Evolutionary conservation across 1,140 invertebrate species (phyloP).

Genomic region (Octopus bimaculoides): DNA sequence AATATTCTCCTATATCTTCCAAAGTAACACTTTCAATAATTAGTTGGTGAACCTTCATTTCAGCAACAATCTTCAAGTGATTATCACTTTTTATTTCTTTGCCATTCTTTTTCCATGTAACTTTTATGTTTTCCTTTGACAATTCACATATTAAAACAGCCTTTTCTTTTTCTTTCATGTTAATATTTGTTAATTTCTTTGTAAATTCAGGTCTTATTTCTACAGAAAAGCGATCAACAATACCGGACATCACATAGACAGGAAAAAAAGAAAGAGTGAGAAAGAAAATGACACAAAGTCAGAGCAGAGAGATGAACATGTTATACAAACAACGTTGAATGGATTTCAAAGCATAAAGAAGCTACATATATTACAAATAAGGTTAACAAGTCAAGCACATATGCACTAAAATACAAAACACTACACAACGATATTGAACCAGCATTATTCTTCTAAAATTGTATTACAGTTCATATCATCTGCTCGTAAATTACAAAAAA

Average conservation of each 20-base stretch:
- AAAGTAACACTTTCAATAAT: constrained; percentile 42
- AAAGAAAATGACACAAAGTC: too few relatives aligned
- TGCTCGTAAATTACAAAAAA: too few relatives aligned
- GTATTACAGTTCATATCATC: too few relatives aligned
- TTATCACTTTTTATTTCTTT: constrained; percentile 56
- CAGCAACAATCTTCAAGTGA: constrained; percentile 67
- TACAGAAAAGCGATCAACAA: constrained; percentile 19
- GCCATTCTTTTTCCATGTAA: too few relatives aligned
- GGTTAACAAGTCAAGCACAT: too few relatives aligned
- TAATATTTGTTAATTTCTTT: constrained; percentile 29
- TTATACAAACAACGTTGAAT: too few relatives aligned
- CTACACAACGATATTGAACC: too few relatives aligned
- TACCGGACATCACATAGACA: not conserved
- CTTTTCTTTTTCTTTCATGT: constrained; percentile 28
- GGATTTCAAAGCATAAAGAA: too few relatives aligned
- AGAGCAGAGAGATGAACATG: too few relatives aligned
- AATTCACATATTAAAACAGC: constrained; percentile 36
- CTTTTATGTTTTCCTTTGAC: constrained; percentile 30
- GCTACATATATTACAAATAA: too few relatives aligned
- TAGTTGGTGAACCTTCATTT: constrained; percentile 46
- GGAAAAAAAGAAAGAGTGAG: constrained; percentile 36
- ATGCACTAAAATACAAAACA: too few relatives aligned
- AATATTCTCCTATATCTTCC: constrained; percentile 71
- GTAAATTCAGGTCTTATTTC: constrained; percentile 38
- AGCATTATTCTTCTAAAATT: too few relatives aligned